Evolutionary conservation across 2,888 invertebrate genomes (phyloP), one percentile per base, ranked within the genome.

Genomic region (Microdon myrmicae): DNA sequence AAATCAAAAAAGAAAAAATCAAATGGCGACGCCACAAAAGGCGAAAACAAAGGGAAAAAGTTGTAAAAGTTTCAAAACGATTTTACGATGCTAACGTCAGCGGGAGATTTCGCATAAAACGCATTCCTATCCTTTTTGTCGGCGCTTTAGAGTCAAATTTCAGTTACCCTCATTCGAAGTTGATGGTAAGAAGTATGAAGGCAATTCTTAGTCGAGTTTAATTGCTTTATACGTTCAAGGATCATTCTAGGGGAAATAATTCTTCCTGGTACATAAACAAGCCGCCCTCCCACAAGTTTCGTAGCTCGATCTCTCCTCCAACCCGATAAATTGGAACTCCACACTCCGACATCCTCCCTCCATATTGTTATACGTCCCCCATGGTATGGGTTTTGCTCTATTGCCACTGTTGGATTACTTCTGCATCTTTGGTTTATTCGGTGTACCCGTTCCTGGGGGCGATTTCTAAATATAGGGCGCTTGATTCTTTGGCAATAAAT

Each of bases 151-250:
- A 22, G 22, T 6, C 6, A 22, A 8, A 8, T 19, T 37, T 8
- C 8, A 16, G 9, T 14, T 17, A 20, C 19, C 37, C 22, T 26
- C 22, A 19, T n/a, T n/a, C n/a, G n/a, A n/a, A n/a, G n/a, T n/a
- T n/a, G n/a, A n/a, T n/a, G n/a, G n/a, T n/a, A n/a, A n/a, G n/a
- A n/a, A n/a, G n/a, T n/a, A n/a, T n/a, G n/a, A n/a, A n/a, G n/a
- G n/a, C n/a, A n/a, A 43, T 54, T 44, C 48, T 54, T 55, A 55
- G 60, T 64, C 32, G 31, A 56, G 61, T 47, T 58, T 64, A 64
- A 64, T 64, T 64, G 51, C 64, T 64, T 64, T 58, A 64, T 58
- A 48, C 38, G 64, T 43, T 53, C 56, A 64, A 64, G 51, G 58
- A 64, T 58, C 64, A 58, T 58, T 64, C 38, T 48, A 17, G 45